Evolutionary conservation across 2,797 vertebrate species (phyloP).

Genomic region (Bovichtus variegatus): DNA sequence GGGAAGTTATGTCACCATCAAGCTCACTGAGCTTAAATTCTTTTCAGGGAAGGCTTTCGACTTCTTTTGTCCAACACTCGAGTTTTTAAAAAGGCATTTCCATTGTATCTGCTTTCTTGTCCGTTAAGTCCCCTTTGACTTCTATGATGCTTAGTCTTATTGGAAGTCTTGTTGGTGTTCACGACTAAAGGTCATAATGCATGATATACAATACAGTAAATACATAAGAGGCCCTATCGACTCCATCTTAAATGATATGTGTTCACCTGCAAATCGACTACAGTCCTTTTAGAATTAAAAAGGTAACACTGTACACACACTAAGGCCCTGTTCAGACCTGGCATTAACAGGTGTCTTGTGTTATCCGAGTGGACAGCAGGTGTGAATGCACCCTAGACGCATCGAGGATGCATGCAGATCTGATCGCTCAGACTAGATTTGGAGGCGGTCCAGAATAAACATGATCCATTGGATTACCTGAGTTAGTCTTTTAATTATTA

Average conservation of each 20-base stretch:
- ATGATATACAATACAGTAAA: neutral
- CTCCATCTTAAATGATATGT: neutral
- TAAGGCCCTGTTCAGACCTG: too few relatives aligned
- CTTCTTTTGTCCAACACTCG: neutral
- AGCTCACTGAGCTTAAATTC: slow-evolving; percentile 10
- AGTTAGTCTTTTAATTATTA: too few relatives aligned
- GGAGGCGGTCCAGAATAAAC: too few relatives aligned
- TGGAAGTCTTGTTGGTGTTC: neutral
- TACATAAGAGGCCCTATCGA: neutral
- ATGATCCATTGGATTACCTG: too few relatives aligned
- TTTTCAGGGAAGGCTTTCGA: slow-evolving; percentile 4
- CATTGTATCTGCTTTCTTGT: slow-evolving; percentile 10
- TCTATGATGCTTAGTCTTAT: neutral
- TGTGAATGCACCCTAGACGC: neutral
- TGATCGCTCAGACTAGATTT: too few relatives aligned
- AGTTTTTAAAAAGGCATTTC: neutral
- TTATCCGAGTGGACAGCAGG: neutral
- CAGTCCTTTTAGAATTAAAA: neutral
- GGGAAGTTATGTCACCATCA: slow-evolving; percentile 30
- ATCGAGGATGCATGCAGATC: neutral
- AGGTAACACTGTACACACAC: neutral
- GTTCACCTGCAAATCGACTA: neutral
- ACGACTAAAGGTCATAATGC: neutral
- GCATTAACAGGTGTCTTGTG: neutral
- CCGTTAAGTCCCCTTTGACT: neutral